phyloP scores from a whole-genome alignment of 1,140 invertebrate species.

The Rhyacophila brunnea region DNA sequence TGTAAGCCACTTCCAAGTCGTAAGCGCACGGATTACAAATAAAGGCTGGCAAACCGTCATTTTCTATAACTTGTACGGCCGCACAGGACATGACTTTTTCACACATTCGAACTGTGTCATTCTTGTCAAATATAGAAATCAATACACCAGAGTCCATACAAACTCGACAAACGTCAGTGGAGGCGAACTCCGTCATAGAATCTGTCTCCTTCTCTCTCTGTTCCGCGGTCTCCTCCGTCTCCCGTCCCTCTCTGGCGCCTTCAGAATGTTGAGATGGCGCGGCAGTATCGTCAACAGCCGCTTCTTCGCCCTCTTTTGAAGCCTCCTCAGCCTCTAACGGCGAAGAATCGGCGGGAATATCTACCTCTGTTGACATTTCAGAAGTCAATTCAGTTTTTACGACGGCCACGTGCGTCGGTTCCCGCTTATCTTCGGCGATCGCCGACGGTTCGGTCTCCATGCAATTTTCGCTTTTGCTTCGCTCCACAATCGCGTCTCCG shows the following conservation, averaged over 20 bases:
- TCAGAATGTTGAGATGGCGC: not conserved
- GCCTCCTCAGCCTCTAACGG: not conserved
- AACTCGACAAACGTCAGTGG: conserved; percentile 22
- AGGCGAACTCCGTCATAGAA: not conserved
- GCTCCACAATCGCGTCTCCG: not conserved
- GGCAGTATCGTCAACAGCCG: not conserved
- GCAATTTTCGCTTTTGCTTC: conserved; percentile 5
- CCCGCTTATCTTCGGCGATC: not conserved
- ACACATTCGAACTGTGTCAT: conserved; percentile 17
- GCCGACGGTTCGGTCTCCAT: conserved; percentile 5
- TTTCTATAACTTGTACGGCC: conserved; percentile 15
- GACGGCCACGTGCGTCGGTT: not conserved
- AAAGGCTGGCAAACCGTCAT: conserved; percentile 24
- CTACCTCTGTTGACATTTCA: not conserved
- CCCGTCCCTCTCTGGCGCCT: conserved; percentile 3
- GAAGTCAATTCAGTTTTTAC: not conserved
- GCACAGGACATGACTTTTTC: conserved; percentile 33
- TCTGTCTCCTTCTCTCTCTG: conserved; percentile 9
- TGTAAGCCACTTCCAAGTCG: conserved; percentile 30
- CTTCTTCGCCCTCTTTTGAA: not conserved
- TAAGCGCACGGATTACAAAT: conserved; percentile 15
- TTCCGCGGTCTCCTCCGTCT: not conserved
- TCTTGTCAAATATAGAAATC: conserved; percentile 28
- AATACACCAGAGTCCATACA: conserved; percentile 24
- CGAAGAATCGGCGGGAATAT: conserved; percentile 8